Evolutionary conservation across 2,888 invertebrate species (phyloP).

Genomic region (Odontothrips loti): DNA sequence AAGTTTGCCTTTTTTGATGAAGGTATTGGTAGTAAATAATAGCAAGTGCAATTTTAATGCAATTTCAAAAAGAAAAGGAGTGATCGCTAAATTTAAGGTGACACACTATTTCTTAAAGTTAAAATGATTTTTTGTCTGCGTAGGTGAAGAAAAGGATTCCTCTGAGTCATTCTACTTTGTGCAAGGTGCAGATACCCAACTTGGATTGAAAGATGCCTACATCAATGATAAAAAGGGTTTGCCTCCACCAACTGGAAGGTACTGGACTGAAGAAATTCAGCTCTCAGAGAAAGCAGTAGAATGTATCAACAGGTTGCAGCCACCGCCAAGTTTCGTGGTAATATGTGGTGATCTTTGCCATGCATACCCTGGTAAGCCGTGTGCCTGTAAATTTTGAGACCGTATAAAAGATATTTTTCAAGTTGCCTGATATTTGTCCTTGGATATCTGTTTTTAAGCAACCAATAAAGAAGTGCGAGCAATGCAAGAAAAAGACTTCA

Average conservation of each 20-base stretch:
- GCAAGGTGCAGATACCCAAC: conserved; percentile 51
- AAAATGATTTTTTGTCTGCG: background rate
- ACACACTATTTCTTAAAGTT: background rate
- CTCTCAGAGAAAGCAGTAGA: conserved; percentile 45
- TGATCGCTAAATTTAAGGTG: background rate
- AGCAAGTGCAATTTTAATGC: background rate
- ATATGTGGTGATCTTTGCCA: conserved; percentile 52
- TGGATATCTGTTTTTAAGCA: background rate
- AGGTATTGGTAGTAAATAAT: background rate
- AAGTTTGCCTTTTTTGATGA: background rate
- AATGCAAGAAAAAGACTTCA: conserved; percentile 48
- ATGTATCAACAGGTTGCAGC: conserved; percentile 47
- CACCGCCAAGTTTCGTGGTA: conserved; percentile 49
- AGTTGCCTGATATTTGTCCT: background rate
- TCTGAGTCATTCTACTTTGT: conserved; percentile 46
- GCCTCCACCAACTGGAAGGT: conserved; percentile 34
- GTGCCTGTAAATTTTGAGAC: background rate
- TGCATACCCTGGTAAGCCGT: conserved; percentile 46
- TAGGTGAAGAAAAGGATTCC: background rate
- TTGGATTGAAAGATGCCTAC: conserved; percentile 47
- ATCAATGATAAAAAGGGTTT: conserved; percentile 41
- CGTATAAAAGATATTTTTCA: background rate
- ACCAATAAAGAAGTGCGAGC: conserved; percentile 38
- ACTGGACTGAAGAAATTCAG: conserved; percentile 48
- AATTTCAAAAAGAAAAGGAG: background rate